A percentile compares a stretch with the other conserved stretches of the same genome.
phyloP scores from a whole-genome alignment of 1,140 invertebrate species.

The Asbolus verrucosus region DNA sequence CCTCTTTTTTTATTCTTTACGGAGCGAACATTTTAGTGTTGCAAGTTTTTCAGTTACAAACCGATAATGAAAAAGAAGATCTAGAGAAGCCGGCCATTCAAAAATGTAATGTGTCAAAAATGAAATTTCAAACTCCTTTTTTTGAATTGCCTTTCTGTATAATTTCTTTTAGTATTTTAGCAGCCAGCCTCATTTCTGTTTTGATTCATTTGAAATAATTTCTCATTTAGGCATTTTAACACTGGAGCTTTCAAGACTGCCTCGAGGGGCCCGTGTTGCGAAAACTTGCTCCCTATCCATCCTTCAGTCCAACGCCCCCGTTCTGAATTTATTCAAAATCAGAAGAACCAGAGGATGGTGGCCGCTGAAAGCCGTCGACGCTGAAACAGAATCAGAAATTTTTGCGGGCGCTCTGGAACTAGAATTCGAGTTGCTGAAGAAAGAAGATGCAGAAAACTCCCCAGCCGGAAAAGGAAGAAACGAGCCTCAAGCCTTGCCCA shows the following conservation, averaged over 20 bases:
- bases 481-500: conserved; percentile 70
- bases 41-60: too few species aligned
- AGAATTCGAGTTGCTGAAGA: conserved; percentile 71
- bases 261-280: conserved; percentile 66
- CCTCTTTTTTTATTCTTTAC: too few species aligned
- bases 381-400: conserved; percentile 60
- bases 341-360: conserved; percentile 84
- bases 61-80: too few species aligned
- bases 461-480: conserved; percentile 74
- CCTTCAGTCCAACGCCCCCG: conserved; percentile 71
- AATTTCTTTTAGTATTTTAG: too few species aligned
- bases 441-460: conserved; percentile 69
- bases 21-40: too few species aligned
- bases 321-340: conserved; percentile 83
- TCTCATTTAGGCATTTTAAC: conserved; percentile 61
- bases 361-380: conserved; percentile 72
- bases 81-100: too few species aligned
- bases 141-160: too few species aligned
- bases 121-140: too few species aligned
- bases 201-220: too few species aligned
- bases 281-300: conserved; percentile 72
- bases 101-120: too few species aligned
- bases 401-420: conserved; percentile 73
- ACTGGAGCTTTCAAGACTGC: conserved; percentile 65
- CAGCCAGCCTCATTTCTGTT: too few species aligned